A percentile compares a stretch with the other conserved stretches of the same genome.
phyloP scores from a whole-genome alignment of 2,113 vertebrate genomes.

The Coreoperca whiteheadi region DNA sequence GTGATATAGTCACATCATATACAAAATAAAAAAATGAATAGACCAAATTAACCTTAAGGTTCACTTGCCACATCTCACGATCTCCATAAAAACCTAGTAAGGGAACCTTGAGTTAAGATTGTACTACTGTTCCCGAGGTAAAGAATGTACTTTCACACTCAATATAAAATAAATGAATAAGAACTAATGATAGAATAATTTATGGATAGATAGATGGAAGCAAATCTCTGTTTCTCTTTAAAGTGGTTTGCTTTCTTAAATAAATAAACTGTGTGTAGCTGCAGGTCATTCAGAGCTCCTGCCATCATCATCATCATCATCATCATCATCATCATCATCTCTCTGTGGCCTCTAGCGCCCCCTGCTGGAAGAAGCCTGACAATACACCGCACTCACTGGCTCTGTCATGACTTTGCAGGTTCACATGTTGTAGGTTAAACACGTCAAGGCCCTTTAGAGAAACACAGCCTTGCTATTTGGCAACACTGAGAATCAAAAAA shows the following conservation, averaged over 20 bases:
- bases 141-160: too few relatives aligned
- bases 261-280: background rate
- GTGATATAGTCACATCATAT: too few relatives aligned
- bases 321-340: background rate
- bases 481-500: background rate
- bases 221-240: conserved; percentile 2
- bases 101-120: too few relatives aligned
- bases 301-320: background rate
- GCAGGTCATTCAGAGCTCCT: background rate
- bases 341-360: conserved; percentile 4
- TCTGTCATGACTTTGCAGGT: background rate
- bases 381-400: background rate
- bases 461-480: background rate
- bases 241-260: background rate
- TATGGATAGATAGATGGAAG: background rate
- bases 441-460: background rate
- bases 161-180: too few relatives aligned
- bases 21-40: too few relatives aligned
- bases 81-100: too few relatives aligned
- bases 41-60: too few relatives aligned
- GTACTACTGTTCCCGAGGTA: too few relatives aligned
- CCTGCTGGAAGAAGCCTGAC: background rate
- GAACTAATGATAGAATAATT: too few relatives aligned
- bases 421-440: background rate
- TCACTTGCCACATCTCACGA: too few relatives aligned